Evolutionary conservation across 2,113 vertebrate genomes (phyloP).

Genomic region (Laterallus jamaicensis): DNA sequence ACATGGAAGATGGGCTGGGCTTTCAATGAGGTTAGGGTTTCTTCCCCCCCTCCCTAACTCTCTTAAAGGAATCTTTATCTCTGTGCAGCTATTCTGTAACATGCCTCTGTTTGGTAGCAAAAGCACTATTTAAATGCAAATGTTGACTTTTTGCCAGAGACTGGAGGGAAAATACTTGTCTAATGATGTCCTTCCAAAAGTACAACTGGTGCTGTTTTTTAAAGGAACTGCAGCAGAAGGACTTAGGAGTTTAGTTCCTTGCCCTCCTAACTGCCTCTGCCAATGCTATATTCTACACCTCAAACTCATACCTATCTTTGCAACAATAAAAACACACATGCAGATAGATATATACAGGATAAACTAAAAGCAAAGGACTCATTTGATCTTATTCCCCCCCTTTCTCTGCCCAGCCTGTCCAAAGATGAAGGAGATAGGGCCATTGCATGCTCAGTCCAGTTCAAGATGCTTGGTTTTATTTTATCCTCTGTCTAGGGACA

Average conservation of each 20-base stretch:
- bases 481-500: neutral
- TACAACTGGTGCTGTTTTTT: constrained; percentile 12
- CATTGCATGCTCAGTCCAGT: neutral
- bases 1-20: neutral
- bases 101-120: constrained; percentile 1
- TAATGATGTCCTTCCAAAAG: constrained; percentile 48
- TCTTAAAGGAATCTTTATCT: constrained; percentile 62
- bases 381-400: neutral
- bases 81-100: neutral
- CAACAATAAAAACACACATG: neutral
- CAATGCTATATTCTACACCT: neutral
- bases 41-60: rapidly evolving
- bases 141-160: constrained; percentile 57
- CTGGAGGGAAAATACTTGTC: constrained; percentile 8
- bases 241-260: neutral
- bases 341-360: neutral
- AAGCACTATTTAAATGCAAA: constrained; percentile 71
- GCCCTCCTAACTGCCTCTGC: neutral
- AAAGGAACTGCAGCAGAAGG: neutral
- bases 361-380: neutral
- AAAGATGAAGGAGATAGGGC: neutral
- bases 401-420: neutral
- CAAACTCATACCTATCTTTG: neutral
- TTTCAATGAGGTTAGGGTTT: neutral
- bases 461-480: neutral